Base-by-base conservation (phyloP, 2,888 invertebrate species). In the Periphyllus acericola region DNA sequence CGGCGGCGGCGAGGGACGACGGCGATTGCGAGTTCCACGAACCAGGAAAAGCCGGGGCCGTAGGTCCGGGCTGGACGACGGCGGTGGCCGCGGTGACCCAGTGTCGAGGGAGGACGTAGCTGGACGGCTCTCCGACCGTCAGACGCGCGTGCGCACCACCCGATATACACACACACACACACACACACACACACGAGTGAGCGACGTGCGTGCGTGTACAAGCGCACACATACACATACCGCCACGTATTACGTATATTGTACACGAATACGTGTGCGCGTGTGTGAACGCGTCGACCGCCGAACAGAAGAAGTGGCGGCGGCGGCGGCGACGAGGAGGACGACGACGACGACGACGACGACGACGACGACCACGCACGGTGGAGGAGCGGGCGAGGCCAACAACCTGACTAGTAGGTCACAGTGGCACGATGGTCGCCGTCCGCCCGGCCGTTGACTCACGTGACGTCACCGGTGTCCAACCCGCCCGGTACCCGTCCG, bases 361-460 rank as follows among this genome's bases (percentile, higher is more conserved):
- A n/a, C 66, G 21, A 29, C 29, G 21, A 5, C 81, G 29, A 9
- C 29, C 29, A 5, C 17, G 3, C 6, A 36, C 79, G n/a, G 87
- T 9, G 87, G 87, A 87, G 40, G 55, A 74, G 21, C 86, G 21
- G 80, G 55, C 80, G 87, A 87, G 87, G 87, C 87, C 87, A 87
- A 87, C 87, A 87, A 87, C 87, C 87, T 87, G 87, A 87, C 87
- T 87, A 87, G 87, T 87, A 87, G 87, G 87, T 87, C 87, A 87
- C 87, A 87, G 87, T 66, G 87, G 87, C 87, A 87, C 87, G 81
- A 81, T 81, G 87, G 80, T 87, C 87, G 87, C 40, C 87, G 81
- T 81, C 87, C 87, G 87, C 80, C 72, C 87, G 87, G 87, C 87
- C 87, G 80, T 87, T 87, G 87, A 87, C 87, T 87, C 81, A 87